Evolutionary conservation across 2,113 vertebrate genomes (phyloP), one percentile per base, ranked within the genome.

Genomic region (Tor tambroides): DNA sequence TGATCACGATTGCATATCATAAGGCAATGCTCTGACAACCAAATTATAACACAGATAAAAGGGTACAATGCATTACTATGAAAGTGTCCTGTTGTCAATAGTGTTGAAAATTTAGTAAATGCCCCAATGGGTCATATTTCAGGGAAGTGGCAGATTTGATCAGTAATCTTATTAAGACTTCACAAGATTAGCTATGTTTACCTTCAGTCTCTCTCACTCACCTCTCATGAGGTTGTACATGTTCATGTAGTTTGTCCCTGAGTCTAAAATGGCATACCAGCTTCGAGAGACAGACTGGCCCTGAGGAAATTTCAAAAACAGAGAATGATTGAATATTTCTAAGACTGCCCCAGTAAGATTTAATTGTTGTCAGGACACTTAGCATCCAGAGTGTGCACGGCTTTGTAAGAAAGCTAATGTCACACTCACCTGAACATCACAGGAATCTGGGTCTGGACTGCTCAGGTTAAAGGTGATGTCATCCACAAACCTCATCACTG

Each of bases 231-330:
- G 90, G 56, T 76, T 89, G 65, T 87, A 87, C 88, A 88, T 86
- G 54, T 88, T 89, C 67, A 80, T 26, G 54, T 88, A 89, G 79
- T 91, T 89, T 61, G 82, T 88, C 79, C 88, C 90, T 19, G 82
- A 88, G 59, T 89, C 90, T 63, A 91, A 86, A 30, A 91, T 76
- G 23, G 85, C 87, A 54, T 89, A 89, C 90, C 90, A 91, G 65
- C 88, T 87, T 10, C 78, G 81, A 43, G 90, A 91, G 6, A 71
- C 71, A 26, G 88, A 89, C 35, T 17, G 63, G 59, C 88, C 90
- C 90, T 91, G 77, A 26, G 87, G 15, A 49, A 26, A 41, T 21
- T 30, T 28, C 15, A 86, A 19, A 51, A 86, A 80, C 17, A 59
- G 54, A 69, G 4, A 71, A 71, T 5, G 4, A 43, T 0, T 28